phyloP scores from a whole-genome alignment of 2,888 invertebrate genomes.

The Parnassius mnemosyne region DNA sequence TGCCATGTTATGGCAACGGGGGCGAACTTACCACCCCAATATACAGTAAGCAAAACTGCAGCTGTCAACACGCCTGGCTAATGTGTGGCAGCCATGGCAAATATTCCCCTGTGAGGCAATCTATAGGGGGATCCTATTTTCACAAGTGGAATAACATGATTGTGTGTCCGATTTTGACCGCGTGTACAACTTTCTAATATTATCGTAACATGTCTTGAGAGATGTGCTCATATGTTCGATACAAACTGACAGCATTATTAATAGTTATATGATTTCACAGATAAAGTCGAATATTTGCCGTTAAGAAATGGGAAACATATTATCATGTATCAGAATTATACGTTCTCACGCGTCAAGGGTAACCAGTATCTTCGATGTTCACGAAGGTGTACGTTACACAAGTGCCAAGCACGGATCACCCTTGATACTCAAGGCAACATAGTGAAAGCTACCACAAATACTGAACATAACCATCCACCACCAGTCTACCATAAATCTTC shows the following conservation, averaged over 20 bases:
- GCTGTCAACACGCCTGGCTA: no score
- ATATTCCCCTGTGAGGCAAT: no score
- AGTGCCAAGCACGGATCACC: conserved; percentile 16
- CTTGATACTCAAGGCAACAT: conserved; percentile 18
- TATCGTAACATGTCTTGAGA: no score
- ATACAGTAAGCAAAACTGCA: no score
- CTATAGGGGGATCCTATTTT: no score
- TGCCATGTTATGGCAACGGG: no score
- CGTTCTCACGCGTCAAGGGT: conserved; percentile 12
- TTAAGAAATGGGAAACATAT: conserved; percentile 22
- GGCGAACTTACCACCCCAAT: no score
- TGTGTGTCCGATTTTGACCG: no score
- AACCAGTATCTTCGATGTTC: conserved; percentile 22
- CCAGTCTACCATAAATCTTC: conserved; percentile 28
- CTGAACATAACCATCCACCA: conserved; percentile 39
- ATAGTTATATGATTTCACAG: not conserved
- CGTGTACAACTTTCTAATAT: no score
- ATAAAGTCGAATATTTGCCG: conserved; percentile 5
- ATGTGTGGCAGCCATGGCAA: no score
- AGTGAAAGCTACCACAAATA: conserved; percentile 7
- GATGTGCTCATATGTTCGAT: no score
- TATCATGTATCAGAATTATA: conserved; percentile 23
- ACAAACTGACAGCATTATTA: not conserved
- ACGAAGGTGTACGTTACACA: conserved; percentile 3
- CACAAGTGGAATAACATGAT: no score